Evolutionary conservation across 2,888 invertebrate species (phyloP), one percentile per base, ranked within the genome.

Genomic region (Apodemia hepburni): DNA sequence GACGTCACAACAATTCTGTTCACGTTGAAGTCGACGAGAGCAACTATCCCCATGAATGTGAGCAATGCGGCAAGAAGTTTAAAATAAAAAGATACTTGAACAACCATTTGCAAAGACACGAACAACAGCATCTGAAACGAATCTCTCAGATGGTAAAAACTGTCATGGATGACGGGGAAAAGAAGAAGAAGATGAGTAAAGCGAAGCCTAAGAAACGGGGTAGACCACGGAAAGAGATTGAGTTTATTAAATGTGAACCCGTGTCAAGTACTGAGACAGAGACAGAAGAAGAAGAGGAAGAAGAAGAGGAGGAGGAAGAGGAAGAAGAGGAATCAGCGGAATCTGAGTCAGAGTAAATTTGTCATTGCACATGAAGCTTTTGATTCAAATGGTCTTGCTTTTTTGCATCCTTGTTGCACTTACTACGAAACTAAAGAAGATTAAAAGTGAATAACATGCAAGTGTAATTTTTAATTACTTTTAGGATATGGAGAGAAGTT

Each of bases 211-310:
- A 73, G 61, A 79, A 80, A 51, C 61, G 29, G 17, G 29, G 57
- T 12, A 29, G 62, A 65, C 67, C 74, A 0, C 66, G 78, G 2
- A 84, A 79, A 0, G 87, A 89, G 65, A 87, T 91, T 6, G 89
- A 89, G 74, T 90, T 91, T 33, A 88, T 91, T 0, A 91, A 91
- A 62, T 91, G 90, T 60, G 90, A 91, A 61, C 90, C 90, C 0
- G 82, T 88, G 0, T 82, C 86, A 0, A 87, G 85, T 63, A 79
- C 86, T 0, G 85, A 84, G 2, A 79, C 80, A 0, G 82, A 80
- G 0, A 76, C 80, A 0, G 85, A 76, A 0, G 68, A 68, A 45
- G 61, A 65, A 3, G 68, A 69, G 5, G 59, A 61, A 11, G 64
- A 64, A 59, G 68, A 68, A 0, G 68, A 69, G 38, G 68, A 61